These are phyloP conservation scores for Pasiphila rectangulata DNA, from an alignment of 2,888 invertebrate genomes.

Conservation along the genomic window DNA sequence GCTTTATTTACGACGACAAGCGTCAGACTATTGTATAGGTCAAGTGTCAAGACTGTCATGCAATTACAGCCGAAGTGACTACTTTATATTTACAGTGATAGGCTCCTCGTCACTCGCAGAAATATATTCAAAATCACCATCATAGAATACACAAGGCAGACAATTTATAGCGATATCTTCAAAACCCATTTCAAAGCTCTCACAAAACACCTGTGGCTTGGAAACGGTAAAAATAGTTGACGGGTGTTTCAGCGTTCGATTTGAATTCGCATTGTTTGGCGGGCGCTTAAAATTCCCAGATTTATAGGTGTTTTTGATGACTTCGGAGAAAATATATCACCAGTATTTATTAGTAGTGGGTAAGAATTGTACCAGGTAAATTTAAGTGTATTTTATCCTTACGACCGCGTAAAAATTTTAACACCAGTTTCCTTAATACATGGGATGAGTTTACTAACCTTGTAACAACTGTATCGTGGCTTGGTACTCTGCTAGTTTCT, in stretches of 20 bases:
- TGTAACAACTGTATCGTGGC: slow-evolving; percentile 94
- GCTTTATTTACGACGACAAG: slow-evolving; percentile 5
- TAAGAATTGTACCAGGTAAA: no score
- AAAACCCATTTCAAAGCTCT: slow-evolving; percentile 19
- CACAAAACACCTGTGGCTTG: slow-evolving; percentile 31
- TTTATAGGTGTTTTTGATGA: slow-evolving; percentile 24
- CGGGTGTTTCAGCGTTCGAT: slow-evolving; percentile 21
- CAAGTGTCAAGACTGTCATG: neutral
- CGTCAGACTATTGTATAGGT: neutral
- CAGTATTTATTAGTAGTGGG: slow-evolving; percentile 7
- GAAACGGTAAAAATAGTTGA: slow-evolving; percentile 29
- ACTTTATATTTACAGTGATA: neutral
- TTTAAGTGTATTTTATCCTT: no score
- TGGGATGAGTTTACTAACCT: slow-evolving; percentile 80
- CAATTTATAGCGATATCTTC: slow-evolving; percentile 18
- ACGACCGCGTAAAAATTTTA: no score
- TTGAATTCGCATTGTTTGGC: slow-evolving; percentile 24
- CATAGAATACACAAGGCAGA: neutral
- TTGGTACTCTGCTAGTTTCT: slow-evolving; percentile 95
- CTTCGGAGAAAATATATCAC: slow-evolving; percentile 14
- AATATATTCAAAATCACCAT: neutral
- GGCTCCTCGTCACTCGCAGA: neutral
- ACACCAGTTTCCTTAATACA: neutral
- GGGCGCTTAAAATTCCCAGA: slow-evolving; percentile 17
- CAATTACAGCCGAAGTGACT: neutral